Conservation (phyloP, 2,113 vertebrate species). For the Crotalus viridis region DNA sequence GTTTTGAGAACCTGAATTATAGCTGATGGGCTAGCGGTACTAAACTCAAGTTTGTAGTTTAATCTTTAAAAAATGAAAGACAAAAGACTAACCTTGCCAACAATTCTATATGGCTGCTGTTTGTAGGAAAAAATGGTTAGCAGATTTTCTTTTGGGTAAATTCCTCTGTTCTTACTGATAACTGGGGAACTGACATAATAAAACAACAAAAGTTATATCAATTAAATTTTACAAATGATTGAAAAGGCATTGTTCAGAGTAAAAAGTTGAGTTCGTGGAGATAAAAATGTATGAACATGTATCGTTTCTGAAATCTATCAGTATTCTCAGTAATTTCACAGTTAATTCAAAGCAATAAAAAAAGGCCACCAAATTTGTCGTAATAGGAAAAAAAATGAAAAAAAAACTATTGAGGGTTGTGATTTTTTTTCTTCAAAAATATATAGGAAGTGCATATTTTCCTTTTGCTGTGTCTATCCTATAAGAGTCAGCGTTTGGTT, state of each 20-base stretch:
- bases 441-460: neutral
- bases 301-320: neutral
- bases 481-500: neutral
- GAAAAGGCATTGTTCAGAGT: neutral
- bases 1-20: constrained; percentile 15
- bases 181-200: neutral
- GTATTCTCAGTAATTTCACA: neutral
- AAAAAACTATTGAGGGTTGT: neutral
- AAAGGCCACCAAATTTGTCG: neutral
- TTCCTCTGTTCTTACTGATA: neutral
- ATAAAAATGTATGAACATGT: neutral
- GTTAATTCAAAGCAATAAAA: neutral
- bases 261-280: neutral
- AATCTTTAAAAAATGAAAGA: neutral
- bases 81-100: neutral
- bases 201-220: neutral
- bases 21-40: neutral
- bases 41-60: neutral
- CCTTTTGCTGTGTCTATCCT: neutral
- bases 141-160: neutral
- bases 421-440: neutral
- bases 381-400: neutral
- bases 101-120: neutral
- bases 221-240: neutral
- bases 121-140: neutral